These are phyloP conservation scores for Podarcis siculus DNA, from an alignment of 2,797 vertebrate species.

Conservation along the genomic window DNA sequence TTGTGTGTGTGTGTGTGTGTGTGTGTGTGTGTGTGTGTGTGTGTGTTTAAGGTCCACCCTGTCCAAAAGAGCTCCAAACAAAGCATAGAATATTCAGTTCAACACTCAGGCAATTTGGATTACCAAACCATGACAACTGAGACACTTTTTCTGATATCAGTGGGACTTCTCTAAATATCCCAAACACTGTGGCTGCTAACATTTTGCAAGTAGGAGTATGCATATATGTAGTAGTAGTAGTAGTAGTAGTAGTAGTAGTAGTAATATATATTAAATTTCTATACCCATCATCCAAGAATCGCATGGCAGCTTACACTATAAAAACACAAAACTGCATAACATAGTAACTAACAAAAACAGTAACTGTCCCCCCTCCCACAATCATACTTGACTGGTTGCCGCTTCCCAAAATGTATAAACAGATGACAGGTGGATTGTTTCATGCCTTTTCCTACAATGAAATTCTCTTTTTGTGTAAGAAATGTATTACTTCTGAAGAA, in stretches of 20 bases:
- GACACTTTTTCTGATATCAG: background rate
- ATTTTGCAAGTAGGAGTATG: background rate
- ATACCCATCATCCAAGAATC: too few species aligned
- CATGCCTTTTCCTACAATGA: background rate
- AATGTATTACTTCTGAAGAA: background rate
- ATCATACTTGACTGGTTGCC: background rate
- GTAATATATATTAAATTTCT: too few species aligned
- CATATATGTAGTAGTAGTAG: background rate
- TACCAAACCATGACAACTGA: background rate
- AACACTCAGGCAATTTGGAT: conserved; percentile 6
- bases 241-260: background rate
- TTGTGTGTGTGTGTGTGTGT: too few species aligned
- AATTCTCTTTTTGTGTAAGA: background rate
- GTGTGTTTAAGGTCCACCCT: too few species aligned
- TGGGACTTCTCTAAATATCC: background rate
- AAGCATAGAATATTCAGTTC: background rate
- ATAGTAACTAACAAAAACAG: background rate
- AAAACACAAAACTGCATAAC: too few species aligned
- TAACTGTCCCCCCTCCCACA: background rate
- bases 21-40: too few species aligned
- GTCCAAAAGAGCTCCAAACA: background rate
- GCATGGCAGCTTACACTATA: background rate
- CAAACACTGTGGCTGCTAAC: background rate
- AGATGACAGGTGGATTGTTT: background rate
- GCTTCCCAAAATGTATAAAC: background rate